Conservation (phyloP, 2,888 invertebrate genomes). For the Flabesymbios commensalis region DNA sequence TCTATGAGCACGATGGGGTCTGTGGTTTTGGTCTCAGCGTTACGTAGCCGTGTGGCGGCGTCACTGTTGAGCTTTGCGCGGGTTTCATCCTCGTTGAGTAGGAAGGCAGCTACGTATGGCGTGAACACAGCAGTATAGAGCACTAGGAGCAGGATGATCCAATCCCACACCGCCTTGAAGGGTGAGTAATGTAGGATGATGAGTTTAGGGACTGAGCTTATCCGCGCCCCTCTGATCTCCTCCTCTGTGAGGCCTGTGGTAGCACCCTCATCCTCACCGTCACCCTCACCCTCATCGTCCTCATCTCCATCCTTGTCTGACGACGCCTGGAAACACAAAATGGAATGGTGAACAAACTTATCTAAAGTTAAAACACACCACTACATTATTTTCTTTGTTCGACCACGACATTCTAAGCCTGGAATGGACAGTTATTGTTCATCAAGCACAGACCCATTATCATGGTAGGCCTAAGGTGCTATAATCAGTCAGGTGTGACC, state of each 20-base stretch:
- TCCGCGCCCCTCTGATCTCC: background rate
- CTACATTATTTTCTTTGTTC: too few relatives aligned
- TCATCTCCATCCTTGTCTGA: constrained; percentile 3
- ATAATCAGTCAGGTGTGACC: too few relatives aligned
- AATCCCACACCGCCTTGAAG: constrained; percentile 62
- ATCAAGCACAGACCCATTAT: too few relatives aligned
- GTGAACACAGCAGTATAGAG: constrained; percentile 62
- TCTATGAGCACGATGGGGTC: constrained; percentile 61
- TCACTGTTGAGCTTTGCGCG: constrained; percentile 17
- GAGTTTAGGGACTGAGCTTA: constrained; percentile 44
- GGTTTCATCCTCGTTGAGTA: constrained; percentile 56
- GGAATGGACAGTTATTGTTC: too few relatives aligned
- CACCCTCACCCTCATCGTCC: background rate
- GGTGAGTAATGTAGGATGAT: constrained; percentile 62
- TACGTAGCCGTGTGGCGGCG: constrained; percentile 42
- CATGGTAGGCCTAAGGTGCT: too few relatives aligned
- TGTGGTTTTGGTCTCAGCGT: constrained; percentile 52
- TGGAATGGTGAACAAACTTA: too few relatives aligned
- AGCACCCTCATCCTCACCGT: background rate
- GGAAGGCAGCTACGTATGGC: constrained; percentile 59
- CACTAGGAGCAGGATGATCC: constrained; percentile 59
- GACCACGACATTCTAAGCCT: too few relatives aligned
- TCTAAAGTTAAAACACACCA: too few relatives aligned
- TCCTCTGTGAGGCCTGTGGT: background rate
- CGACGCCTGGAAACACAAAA: constrained; percentile 1